A percentile compares a stretch with the other conserved stretches of the same genome.
phyloP scores from a whole-genome alignment of 2,113 vertebrate species.

The Poeciliopsis turrubarensis region DNA sequence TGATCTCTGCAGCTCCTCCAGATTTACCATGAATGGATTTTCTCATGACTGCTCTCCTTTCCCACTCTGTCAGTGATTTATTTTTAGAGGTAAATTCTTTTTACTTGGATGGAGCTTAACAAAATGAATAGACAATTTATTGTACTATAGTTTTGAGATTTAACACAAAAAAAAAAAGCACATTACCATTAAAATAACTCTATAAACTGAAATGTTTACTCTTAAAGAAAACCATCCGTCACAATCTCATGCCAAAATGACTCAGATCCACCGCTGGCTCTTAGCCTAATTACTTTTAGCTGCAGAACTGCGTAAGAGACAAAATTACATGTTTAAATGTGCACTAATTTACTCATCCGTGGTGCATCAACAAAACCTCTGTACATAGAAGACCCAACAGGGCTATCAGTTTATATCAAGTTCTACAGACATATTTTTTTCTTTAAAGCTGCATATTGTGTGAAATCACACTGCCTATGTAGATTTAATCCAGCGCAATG shows the following conservation, averaged over 20 bases:
- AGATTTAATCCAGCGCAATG: not conserved
- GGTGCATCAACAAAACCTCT: not conserved
- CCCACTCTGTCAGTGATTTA: not conserved
- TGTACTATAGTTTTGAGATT: not conserved
- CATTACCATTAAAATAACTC: not conserved
- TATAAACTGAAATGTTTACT: constrained; percentile 17
- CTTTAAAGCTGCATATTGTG: not conserved
- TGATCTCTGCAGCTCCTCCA: no score
- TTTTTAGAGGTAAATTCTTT: not conserved
- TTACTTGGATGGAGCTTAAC: not conserved
- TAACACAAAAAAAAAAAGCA: not conserved
- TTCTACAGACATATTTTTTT: not conserved
- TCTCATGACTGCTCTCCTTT: not conserved
- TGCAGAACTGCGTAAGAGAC: not conserved
- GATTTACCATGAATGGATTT: no score
- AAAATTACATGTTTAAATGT: no score
- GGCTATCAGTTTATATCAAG: not conserved
- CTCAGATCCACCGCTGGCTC: not conserved
- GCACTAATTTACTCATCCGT: not conserved
- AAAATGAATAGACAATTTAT: not conserved
- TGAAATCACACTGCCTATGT: not conserved
- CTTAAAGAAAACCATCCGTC: constrained; percentile 14
- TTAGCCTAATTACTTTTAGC: not conserved
- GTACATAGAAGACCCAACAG: not conserved
- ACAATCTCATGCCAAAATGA: constrained; percentile 2